phyloP scores from a whole-genome alignment of 2,113 vertebrate genomes.

The Sylvicapra grimmia region DNA sequence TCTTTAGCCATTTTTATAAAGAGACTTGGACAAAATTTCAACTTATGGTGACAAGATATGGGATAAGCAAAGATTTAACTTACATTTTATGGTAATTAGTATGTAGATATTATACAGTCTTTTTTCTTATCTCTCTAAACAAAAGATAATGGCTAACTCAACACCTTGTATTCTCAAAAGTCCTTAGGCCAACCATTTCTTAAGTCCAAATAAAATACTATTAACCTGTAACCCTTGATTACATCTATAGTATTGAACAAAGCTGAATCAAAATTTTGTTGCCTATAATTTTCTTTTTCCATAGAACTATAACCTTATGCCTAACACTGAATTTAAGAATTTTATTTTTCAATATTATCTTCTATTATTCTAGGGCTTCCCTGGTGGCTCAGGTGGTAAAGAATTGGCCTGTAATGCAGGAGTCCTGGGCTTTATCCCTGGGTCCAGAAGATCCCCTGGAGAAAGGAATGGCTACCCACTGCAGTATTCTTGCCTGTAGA shows the following conservation, averaged over 20 bases:
- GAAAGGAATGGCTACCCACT: not conserved
- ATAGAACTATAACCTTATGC: not conserved
- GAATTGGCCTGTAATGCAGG: not conserved
- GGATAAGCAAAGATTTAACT: not conserved
- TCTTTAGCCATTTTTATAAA: not conserved
- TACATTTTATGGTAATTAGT: not conserved
- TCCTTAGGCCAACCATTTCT: not conserved
- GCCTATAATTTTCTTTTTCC: not conserved
- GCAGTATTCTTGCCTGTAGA: not conserved
- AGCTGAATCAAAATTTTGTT: not conserved
- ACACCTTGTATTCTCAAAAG: not conserved
- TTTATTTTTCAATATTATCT: not conserved
- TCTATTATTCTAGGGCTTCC: not conserved
- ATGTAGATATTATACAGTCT: not conserved
- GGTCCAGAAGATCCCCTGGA: not conserved
- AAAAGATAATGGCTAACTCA: not conserved
- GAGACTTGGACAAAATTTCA: not conserved
- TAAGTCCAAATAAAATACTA: not conserved
- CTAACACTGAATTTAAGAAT: not conserved
- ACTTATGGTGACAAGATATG: not conserved
- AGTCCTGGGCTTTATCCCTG: not conserved
- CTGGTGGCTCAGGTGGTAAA: not conserved
- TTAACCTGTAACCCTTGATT: not conserved
- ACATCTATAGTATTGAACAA: not conserved
- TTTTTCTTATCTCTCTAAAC: not conserved